Base-by-base conservation (phyloP, 2,888 invertebrate species). In the Tridacna crocea region DNA sequence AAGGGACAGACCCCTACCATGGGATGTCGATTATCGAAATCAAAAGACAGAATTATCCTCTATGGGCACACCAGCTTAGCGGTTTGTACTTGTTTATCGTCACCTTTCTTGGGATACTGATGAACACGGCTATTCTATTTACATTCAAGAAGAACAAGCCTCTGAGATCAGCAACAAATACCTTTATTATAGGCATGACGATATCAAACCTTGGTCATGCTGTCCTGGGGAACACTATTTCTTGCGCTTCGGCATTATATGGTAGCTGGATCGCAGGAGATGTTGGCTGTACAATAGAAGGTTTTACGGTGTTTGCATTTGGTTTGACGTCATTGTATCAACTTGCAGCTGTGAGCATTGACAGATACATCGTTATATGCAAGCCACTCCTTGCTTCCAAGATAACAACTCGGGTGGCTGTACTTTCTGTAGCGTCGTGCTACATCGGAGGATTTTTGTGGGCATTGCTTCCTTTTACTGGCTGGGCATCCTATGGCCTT, bases 331-430 rank as follows among this genome's bases (percentile, higher is more conserved):
- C 90, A 36, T 82, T 92, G 79, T 91, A 91, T 72, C 82, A 90
- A 15, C 76, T 92, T 26, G 83, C 88, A 13, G 90, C 91, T 12
- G 89, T 92, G 17, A 88, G 91, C 10, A 72, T 91, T 10, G 91
- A 91, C 76, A 82, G 91, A 15, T 92, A 91, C 83, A 80, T 90
- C 15, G 89, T 91, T 47, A 92, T 92, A 66, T 90, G 88, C 60
- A 90, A 86, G 24, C 91, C 91, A 0, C 65, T 89, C 24, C 81
- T 84, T 55, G 82, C 85, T 11, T 46, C 82, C 1, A 84, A 83
- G 26, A 88, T 92, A 22, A 90, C 89, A 10, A 77, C 78, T 12
- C 63, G 84, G n/a, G 84, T 88, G 13, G 89, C 89, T 13, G 73
- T 68, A 12, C n/a, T 77, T 0, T 60, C 80, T 13, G 74, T 90